These are phyloP conservation scores for Ptychoptera albimana DNA, from an alignment of 2,888 invertebrate genomes.

Conservation along the genomic window DNA sequence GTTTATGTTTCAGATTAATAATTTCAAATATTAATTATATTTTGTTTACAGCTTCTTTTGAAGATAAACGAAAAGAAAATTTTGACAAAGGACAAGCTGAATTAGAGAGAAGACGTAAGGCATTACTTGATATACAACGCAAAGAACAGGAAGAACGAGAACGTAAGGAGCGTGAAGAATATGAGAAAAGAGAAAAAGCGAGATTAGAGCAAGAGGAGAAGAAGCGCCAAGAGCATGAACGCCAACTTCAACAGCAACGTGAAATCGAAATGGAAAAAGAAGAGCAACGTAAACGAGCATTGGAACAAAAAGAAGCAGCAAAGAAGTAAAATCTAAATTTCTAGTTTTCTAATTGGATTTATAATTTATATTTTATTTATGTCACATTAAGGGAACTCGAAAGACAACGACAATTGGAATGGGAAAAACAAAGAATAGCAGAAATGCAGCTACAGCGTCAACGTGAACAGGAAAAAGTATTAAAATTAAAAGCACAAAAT, in stretches of 20 bases:
- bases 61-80: conserved; percentile 93
- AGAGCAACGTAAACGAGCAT: conserved; percentile 59
- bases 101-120: conserved; percentile 74
- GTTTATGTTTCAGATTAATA: background rate
- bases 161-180: conserved; percentile 80
- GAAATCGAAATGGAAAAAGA: conserved; percentile 59
- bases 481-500: conserved; percentile 73
- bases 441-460: conserved; percentile 78
- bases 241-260: conserved; percentile 60
- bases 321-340: conserved; percentile 29
- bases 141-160: conserved; percentile 89
- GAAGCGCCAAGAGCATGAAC: conserved; percentile 75
- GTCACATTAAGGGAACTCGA: conserved; percentile 81
- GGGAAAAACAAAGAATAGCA: conserved; percentile 79
- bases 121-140: conserved; percentile 75
- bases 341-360: background rate
- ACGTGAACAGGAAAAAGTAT: conserved; percentile 68
- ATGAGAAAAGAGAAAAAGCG: conserved; percentile 69
- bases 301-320: conserved; percentile 67
- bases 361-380: background rate
- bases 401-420: conserved; percentile 84
- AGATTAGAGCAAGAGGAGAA: conserved; percentile 57
- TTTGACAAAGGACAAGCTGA: conserved; percentile 97
- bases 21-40: conserved; percentile 7
- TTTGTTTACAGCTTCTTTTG: conserved; percentile 52